Base-by-base conservation (phyloP, 2,888 invertebrate species). In the Xanthia icteritia region DNA sequence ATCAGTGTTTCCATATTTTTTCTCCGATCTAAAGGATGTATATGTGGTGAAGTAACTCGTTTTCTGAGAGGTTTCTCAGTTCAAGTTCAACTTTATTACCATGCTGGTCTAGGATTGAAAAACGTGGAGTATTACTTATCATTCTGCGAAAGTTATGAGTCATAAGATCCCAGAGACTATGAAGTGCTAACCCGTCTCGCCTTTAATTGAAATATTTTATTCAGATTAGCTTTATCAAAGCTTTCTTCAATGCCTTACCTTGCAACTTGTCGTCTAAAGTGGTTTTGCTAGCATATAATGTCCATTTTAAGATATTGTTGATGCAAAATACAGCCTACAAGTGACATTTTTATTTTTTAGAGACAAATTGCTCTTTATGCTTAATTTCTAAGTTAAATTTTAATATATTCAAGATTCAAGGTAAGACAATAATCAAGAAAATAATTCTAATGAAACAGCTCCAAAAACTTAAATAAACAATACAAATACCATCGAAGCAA, bases 81-180 rank as follows among this genome's bases (percentile, higher is more conserved):
- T 77, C 82, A 73, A 77, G 58, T 74, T 81, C 64, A 78, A 78
- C 58, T 79, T 76, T 77, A 85, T 82, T 77, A 69, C 80, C 71
- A 84, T 77, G 76, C 77, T 76, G 60, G 86, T 73, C 63, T 76
- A 42, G 54, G 67, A 74, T 72, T 63, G 71, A 82, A 87, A 76
- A 87, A 79, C 69, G 6, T 78, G 74, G 79, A 68, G 39, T 68
- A 69, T 71, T 83, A 81, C 73, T 81, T 83, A 87, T 79, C 86
- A 75, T 71, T 68, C 60, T 67, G 68, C 31, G 76, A 86, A 85
- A 86, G 79, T 87, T 86, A 87, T 85, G 86, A 85, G 77, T 85
- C 83, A 87, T 83, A 69, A 71, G 63, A 72, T 71, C 70, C 36
- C 51, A 72, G 85, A 72, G 85, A 64, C 63, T 82, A 70, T 81